Base-by-base conservation (phyloP, 64 coral and sea anemone species). In the Stichodactyla mertensii region DNA sequence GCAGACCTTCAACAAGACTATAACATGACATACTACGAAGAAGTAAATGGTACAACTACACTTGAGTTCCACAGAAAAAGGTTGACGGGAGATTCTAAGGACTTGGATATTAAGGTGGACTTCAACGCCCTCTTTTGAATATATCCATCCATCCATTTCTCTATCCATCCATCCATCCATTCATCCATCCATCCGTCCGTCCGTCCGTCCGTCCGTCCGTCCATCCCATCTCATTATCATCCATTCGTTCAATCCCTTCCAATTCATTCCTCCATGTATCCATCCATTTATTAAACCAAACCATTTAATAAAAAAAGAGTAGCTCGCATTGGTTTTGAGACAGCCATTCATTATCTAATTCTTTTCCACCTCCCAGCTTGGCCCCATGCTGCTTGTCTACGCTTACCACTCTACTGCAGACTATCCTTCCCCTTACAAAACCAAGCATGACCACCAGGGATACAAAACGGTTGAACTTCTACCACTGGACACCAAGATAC, bases 11-110 rank as follows among this genome's bases (percentile, higher is more conserved):
- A 77, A 14, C 86, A 87, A 12, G 86, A 87, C 77, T 87, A 77
- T 31, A 87, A 64, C 13, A 52, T 78, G 54, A 78, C 66, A 23
- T 55, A 27, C 67, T 78, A 11, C 14, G 71, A 87, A 6, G 86
- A 87, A 55, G 71, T 69, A 19, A 77, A 87, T 56, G 86, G 86
- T 14, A 87, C 52, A 87, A 87, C 69, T n/a, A 55, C 55, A 18
- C 66, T 87, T 16, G 86, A 87, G 67, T 87, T 87, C 28, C 24
- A 78, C 86, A 87, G 86, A 15, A 87, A 87, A 87, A 87, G 86
- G 77, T 14, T 77, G 22, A 87, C 86, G 12, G 67, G 86, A 53
- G 86, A 87, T 9, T 51, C 20, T 0, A 87, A 77, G 18, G 86
- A 87, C 86, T 52, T 87, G 52, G 67, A 87, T 53, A 87, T 87